phyloP scores from a whole-genome alignment of 2,113 vertebrate genomes.

The Trogon melanurus region DNA sequence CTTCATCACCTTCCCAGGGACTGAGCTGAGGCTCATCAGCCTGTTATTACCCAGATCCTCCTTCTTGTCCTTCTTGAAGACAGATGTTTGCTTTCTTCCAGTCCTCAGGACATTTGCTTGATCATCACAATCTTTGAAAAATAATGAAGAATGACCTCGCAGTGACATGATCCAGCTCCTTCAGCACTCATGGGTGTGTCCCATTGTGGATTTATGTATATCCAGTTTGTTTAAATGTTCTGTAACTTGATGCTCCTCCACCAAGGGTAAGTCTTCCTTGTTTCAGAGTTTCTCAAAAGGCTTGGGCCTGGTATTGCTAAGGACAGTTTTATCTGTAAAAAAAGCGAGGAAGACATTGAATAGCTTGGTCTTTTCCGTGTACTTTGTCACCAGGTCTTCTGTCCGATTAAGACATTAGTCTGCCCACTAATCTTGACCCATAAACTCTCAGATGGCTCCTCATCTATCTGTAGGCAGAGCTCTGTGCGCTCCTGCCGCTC shows the following conservation, averaged over 20 bases:
- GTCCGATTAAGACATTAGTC: background rate
- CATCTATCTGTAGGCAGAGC: background rate
- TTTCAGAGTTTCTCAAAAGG: background rate
- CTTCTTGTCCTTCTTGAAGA: background rate
- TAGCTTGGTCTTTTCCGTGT: background rate
- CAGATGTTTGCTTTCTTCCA: background rate
- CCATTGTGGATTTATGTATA: background rate
- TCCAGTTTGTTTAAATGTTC: background rate
- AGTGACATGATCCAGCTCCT: background rate
- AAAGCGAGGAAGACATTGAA: background rate
- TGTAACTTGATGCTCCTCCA: background rate
- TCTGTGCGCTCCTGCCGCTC: background rate
- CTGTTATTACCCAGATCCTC: background rate
- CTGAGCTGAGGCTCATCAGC: background rate
- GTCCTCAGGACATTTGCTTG: background rate
- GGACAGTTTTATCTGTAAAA: background rate
- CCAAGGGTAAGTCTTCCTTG: background rate
- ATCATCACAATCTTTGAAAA: background rate
- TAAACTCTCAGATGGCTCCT: background rate
- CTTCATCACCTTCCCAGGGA: background rate
- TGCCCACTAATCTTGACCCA: background rate
- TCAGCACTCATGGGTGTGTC: background rate
- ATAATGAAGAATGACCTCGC: background rate
- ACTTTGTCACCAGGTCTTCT: background rate
- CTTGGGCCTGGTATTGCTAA: background rate